Conservation (phyloP, 1,140 invertebrate species). For the Neodiprion pinetum region DNA sequence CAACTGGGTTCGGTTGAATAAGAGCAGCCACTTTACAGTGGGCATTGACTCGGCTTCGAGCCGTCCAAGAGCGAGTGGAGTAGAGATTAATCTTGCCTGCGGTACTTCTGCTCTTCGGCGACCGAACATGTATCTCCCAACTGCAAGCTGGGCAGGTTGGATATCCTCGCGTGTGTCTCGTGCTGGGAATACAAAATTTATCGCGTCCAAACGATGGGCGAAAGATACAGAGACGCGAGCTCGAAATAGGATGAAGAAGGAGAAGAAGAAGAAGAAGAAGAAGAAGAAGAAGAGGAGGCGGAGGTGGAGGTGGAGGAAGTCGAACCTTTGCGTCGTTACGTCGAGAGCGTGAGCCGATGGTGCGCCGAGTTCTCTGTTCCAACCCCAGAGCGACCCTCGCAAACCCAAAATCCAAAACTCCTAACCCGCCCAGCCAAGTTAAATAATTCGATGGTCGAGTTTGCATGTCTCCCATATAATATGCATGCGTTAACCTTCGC, state of each 20-base stretch:
- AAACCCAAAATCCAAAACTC: background rate
- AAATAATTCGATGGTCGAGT: background rate
- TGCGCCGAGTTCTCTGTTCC: background rate
- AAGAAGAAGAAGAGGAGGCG: background rate
- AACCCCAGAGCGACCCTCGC: background rate
- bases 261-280: background rate
- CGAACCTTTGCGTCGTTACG: conserved; percentile 2
- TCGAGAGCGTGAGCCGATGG: background rate
- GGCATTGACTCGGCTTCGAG: background rate
- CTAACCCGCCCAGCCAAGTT: background rate
- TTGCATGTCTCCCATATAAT: conserved; percentile 1
- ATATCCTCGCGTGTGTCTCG: background rate
- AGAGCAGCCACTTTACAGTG: background rate
- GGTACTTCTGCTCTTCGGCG: background rate
- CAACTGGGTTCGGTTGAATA: no score
- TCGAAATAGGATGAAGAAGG: background rate
- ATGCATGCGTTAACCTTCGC: conserved; percentile 4
- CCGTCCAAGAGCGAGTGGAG: background rate
- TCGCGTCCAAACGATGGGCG: background rate
- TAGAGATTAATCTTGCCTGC: background rate
- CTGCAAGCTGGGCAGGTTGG: background rate
- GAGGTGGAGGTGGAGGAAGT: background rate
- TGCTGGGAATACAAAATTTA: conserved; percentile 7
- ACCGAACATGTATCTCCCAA: background rate
- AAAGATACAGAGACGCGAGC: background rate